Evolutionary conservation across 2,113 vertebrate genomes (phyloP), one percentile per base, ranked within the genome.

Genomic region (Myotis lucifugus): DNA sequence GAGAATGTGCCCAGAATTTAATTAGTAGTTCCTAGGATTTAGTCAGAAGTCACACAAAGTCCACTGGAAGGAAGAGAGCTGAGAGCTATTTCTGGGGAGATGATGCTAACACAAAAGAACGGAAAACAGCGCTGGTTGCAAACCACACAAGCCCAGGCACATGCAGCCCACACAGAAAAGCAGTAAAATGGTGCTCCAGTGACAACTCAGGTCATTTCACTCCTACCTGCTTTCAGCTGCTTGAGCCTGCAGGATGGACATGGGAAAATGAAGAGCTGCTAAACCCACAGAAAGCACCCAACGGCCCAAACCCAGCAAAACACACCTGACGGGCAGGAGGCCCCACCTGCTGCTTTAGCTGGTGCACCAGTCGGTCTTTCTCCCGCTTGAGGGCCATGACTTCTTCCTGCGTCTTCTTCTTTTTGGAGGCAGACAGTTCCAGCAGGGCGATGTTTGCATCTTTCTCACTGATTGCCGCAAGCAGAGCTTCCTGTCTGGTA

Each of bases 401-500:
- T 98, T 99, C 99, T 54, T 99, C 99, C 97, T 99, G 99, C 8
- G 99, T 99, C 98, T 99, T 99, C 98, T 99, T 99, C 98, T 99
- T 99, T 98, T 99, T 99, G 95, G 99, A 99, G 94, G 99, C 99
- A 81, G 99, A 99, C 93, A 99, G 98, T 96, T 99, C 99, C 97
- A 99, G 98, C 98, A 99, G 99, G 95, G 99, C 99, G 92, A 99
- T 99, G 97, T 99, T 99, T 90, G 99, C 99, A 96, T 99, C 99
- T 98, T 99, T 99, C 98, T 99, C 99, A 97, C 99, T 99, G 98
- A 99, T 99, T 91, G 99, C 99, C n/a, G 99, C 99, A 96, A 99
- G 98, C 52, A 99, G 98, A 59, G 99, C 99, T 98, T 99, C 99
- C 98, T 99, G 99, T 98, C 99, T 99, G 98, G 92, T 97, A 96